A percentile compares a stretch with the other conserved stretches of the same genome.
Conservation (phyloP, 2,797 vertebrate species). For the Epinephelus coioides region DNA sequence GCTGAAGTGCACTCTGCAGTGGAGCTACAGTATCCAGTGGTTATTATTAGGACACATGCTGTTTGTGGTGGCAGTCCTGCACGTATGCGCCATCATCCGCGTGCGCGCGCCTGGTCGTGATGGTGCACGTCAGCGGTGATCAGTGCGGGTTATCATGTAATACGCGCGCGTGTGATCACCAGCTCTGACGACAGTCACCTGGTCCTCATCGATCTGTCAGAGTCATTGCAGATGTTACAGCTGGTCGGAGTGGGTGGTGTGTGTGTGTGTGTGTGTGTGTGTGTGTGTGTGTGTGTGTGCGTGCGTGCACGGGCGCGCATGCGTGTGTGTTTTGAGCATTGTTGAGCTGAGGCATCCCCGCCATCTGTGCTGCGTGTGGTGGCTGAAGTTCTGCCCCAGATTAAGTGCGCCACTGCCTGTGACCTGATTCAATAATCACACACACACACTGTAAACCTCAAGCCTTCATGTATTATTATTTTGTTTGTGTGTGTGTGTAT, state of each 20-base stretch:
- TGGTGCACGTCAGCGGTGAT: conserved; percentile 61
- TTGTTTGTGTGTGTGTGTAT: neutral
- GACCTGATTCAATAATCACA: conserved; percentile 71
- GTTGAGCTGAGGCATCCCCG: conserved; percentile 76
- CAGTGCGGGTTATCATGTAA: conserved; percentile 59
- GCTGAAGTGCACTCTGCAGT: conserved; percentile 58
- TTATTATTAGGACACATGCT: conserved; percentile 64
- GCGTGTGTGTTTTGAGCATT: conserved; percentile 46
- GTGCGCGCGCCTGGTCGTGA: conserved; percentile 41
- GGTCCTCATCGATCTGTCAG: conserved; percentile 43
- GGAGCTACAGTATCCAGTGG: conserved; percentile 25
- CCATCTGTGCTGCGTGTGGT: conserved; percentile 80
- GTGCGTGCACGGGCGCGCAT: neutral
- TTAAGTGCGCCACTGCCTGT: conserved; percentile 80
- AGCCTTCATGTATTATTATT: conserved; percentile 3
- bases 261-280: conserved; percentile 26
- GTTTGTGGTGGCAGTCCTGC: conserved; percentile 61
- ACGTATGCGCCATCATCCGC: conserved; percentile 73
- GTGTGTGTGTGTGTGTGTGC: neutral
- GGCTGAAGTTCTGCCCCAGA: conserved; percentile 82
- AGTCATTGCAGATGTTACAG: conserved; percentile 58
- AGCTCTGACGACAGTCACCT: conserved; percentile 46
- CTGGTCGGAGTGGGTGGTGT: conserved; percentile 15
- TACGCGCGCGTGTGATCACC: conserved; percentile 46
- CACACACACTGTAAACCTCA: conserved; percentile 18